These are phyloP conservation scores for Pseudolycoriella hygida DNA, from an alignment of 2,888 invertebrate genomes.

Conservation along the genomic window DNA sequence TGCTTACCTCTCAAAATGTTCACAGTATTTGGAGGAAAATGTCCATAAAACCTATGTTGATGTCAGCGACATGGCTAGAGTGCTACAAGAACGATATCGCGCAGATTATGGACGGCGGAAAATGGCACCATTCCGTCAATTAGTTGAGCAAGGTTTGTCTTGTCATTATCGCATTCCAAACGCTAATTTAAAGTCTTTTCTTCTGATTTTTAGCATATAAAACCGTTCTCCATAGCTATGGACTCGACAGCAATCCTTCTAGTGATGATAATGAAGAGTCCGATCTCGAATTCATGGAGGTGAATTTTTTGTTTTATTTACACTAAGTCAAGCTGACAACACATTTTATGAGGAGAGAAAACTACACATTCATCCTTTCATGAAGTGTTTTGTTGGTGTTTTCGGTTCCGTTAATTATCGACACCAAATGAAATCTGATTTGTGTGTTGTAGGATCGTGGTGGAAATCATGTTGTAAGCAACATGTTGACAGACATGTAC, in stretches of 20 bases:
- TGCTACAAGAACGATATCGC: conserved; percentile 50
- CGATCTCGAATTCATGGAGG: conserved; percentile 25
- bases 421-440: too few species aligned
- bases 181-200: background rate
- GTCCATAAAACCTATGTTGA: conserved; percentile 65
- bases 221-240: conserved; percentile 50
- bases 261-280: conserved; percentile 38
- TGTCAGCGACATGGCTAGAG: conserved; percentile 67
- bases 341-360: too few species aligned
- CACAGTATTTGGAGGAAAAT: conserved; percentile 60
- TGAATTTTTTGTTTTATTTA: conserved; percentile 11
- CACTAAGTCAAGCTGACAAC: too few species aligned
- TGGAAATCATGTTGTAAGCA: conserved; percentile 19
- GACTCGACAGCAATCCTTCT: conserved; percentile 38
- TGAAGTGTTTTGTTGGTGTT: too few species aligned
- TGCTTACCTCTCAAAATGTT: background rate
- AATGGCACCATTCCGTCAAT: conserved; percentile 54
- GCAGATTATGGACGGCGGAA: conserved; percentile 64
- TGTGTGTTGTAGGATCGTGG: conserved; percentile 12
- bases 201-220: conserved; percentile 38
- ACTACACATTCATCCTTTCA: too few species aligned
- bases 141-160: conserved; percentile 45
- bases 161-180: too few species aligned
- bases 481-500: conserved; percentile 33
- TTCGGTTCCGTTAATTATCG: too few species aligned